phyloP scores from a whole-genome alignment of 2,888 invertebrate genomes.

The Lapara coniferarum region DNA sequence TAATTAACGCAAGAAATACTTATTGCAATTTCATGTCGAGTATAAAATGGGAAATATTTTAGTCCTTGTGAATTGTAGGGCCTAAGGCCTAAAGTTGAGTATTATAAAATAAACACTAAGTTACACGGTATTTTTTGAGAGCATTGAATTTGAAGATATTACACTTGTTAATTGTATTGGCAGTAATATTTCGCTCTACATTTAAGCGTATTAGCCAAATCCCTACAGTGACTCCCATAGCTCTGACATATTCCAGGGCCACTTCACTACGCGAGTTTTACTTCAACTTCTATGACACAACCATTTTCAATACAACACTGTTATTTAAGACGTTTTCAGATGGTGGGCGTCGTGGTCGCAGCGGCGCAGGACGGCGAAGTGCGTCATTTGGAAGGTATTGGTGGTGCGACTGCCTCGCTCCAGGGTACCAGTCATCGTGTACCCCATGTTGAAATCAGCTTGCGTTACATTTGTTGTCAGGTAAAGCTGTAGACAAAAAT shows the following conservation, averaged over 20 bases:
- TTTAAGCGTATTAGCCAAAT: not conserved
- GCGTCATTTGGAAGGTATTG: constrained; percentile 92
- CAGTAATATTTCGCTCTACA: not conserved
- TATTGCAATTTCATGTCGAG: not conserved
- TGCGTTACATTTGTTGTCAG: constrained; percentile 93
- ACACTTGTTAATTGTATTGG: not conserved
- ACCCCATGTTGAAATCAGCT: constrained; percentile 95
- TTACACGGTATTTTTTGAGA: no score
- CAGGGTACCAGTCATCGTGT: constrained; percentile 93
- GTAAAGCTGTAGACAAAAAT: constrained; percentile 81
- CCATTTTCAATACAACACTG: not conserved
- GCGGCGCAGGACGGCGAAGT: constrained; percentile 93
- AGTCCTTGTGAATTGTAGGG: no score
- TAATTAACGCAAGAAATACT: not conserved
- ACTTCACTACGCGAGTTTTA: not conserved
- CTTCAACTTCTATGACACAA: constrained; percentile 1
- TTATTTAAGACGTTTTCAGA: constrained; percentile 64
- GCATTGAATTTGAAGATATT: no score
- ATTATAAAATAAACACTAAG: no score
- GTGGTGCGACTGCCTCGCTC: constrained; percentile 90
- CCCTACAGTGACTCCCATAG: not conserved
- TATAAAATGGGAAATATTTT: not conserved
- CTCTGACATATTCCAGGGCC: not conserved
- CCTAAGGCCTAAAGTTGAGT: not conserved
- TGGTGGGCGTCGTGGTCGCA: constrained; percentile 87